Conservation (phyloP, 2,797 vertebrate genomes). For the Rallus crepitans region DNA sequence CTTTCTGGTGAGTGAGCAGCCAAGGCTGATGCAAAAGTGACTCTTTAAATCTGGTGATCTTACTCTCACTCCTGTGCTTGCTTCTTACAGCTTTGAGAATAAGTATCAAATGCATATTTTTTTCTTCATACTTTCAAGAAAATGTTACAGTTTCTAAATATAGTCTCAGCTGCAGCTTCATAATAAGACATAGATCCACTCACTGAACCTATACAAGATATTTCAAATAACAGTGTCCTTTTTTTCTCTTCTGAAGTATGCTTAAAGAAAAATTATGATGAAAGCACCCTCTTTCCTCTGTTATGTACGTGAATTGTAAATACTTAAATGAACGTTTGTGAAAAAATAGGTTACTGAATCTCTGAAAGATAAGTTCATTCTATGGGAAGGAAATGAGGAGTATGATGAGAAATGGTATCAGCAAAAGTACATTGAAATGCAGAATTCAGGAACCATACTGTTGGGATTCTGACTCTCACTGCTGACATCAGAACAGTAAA, state of each 20-base stretch:
- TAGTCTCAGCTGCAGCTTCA: background rate
- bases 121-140: background rate
- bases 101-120: background rate
- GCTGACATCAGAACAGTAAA: no score
- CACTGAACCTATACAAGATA: background rate
- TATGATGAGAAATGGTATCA: no score
- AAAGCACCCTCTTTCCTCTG: background rate
- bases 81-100: background rate
- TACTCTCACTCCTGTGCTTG: background rate
- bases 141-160: background rate
- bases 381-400: no score
- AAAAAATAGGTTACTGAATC: background rate
- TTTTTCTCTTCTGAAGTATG: background rate
- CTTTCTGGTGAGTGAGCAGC: background rate
- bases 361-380: no score
- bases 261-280: background rate
- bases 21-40: accelerated
- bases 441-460: no score
- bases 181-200: background rate
- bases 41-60: background rate
- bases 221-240: background rate
- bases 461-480: no score
- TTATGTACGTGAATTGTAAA: background rate
- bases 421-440: no score
- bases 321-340: background rate